These are phyloP conservation scores for Argyrosomus japonicus DNA, from an alignment of 2,113 vertebrate genomes.

Conservation along the genomic window DNA sequence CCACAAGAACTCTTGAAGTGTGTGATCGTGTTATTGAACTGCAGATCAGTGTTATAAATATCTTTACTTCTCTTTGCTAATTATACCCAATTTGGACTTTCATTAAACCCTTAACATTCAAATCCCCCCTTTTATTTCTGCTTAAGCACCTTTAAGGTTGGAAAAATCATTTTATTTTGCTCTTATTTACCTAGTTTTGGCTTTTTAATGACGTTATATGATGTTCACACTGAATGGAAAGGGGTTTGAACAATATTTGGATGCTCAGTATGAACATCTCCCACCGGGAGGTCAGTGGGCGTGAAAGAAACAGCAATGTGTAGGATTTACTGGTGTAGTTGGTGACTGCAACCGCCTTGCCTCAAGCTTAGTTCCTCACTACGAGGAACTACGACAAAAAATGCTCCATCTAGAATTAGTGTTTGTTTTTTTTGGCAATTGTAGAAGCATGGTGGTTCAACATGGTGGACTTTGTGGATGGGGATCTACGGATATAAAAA, in stretches of 20 bases:
- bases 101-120: background rate
- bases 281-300: background rate
- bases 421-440: too few relatives aligned
- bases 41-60: too few relatives aligned
- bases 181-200: background rate
- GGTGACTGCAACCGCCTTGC: too few relatives aligned
- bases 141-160: background rate
- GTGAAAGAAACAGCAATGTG: background rate
- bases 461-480: too few relatives aligned
- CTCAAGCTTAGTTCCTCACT: too few relatives aligned
- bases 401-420: too few relatives aligned
- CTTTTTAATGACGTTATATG: background rate
- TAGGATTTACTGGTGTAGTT: too few relatives aligned
- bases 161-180: background rate
- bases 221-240: background rate
- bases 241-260: too few relatives aligned
- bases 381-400: too few relatives aligned
- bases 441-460: too few relatives aligned
- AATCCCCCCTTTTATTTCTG: background rate
- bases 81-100: background rate
- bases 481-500: too few relatives aligned
- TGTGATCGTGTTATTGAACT: too few relatives aligned
- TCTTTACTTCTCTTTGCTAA: background rate
- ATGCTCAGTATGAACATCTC: background rate
- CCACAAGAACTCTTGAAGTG: background rate